Evolutionary conservation across 2,113 vertebrate genomes (phyloP).

Genomic region (Amblyornis subalaris): DNA sequence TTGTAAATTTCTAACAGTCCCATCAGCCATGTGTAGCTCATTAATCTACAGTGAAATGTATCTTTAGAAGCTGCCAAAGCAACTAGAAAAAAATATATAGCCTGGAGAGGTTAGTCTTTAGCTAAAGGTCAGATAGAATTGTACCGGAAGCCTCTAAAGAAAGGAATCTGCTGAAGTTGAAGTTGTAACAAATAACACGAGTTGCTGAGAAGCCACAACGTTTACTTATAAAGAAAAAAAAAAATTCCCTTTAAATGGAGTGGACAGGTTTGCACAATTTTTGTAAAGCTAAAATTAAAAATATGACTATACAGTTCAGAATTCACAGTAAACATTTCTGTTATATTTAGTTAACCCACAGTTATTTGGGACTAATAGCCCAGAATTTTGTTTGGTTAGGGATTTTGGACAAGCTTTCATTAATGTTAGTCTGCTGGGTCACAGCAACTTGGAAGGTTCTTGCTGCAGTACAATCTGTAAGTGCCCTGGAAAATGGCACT

Average conservation of each 20-base stretch:
- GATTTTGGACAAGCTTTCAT: not conserved
- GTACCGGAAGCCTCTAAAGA: constrained; percentile 53
- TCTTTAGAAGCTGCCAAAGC: constrained; percentile 40
- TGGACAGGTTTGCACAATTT: constrained; percentile 2
- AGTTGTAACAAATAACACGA: constrained; percentile 5
- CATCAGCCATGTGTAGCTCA: constrained; percentile 50
- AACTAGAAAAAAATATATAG: constrained; percentile 23
- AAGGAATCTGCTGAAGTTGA: constrained; percentile 48
- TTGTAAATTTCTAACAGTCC: constrained; percentile 28
- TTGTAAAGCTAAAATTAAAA: constrained; percentile 6
- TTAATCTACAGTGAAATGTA: constrained; percentile 46
- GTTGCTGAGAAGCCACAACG: constrained; percentile 20
- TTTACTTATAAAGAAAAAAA: not conserved
- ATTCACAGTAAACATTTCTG: not conserved
- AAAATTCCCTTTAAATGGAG: not conserved
- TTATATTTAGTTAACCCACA: not conserved
- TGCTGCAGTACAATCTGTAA: not conserved
- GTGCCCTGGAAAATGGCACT: not conserved
- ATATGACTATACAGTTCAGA: not conserved
- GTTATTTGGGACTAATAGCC: not conserved
- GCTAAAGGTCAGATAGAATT: constrained; percentile 56
- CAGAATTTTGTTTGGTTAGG: not conserved
- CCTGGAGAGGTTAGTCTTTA: constrained; percentile 30
- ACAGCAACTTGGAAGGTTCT: not conserved
- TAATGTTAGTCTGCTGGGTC: not conserved